Evolutionary conservation across 35 echinoderm and acorn worm species (phyloP), one percentile per base, ranked within the genome.

Genomic region (Heliocidaris erythrogramma): DNA sequence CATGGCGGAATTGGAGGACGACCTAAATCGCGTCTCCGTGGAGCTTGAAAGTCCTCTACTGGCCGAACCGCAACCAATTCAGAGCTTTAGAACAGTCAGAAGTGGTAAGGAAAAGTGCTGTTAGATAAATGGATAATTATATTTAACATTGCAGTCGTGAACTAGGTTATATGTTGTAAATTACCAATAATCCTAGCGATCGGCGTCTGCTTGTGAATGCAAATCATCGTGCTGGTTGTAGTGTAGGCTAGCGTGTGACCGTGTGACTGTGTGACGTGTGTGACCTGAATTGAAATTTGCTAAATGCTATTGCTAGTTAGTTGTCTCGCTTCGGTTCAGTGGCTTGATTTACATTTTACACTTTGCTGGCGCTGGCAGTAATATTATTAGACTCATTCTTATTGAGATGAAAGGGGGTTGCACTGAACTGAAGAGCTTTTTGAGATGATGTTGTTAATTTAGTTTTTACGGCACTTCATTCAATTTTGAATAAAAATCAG

Each of bases 1-100:
- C 94, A 95, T 95, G 94, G 71, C 94, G 91, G 91, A 92, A 21
- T 50, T 92, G 47, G 91, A 92, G 91, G 91, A 92, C 29, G 91
- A 92, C 9, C 29, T 92, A 27, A 92, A 50, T 59, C 31, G 31
- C 12, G 91, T 48, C 50, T 92, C 91, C 17, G 91, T 92, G 14
- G 94, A 95, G 61, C 88, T 95, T 52, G 56, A 47, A 49, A 95
- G 94, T 50, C 94, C 94, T 16, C 18, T 95, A 42, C 12, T 95
- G 53, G 53, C 88, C 47, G 86, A 92, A 21, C 50, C 31, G 13
- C 91, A 92, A 30, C 11, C 49, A 92, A 53, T 47, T 48, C 91
- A 92, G 47, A 92, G 91, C 49, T 92, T 92, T 59, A 49, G 91
- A 92, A 50, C 91, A 50, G 91, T 92, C 16, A 92, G 91, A 59